Base-by-base conservation (phyloP, 2,797 vertebrate genomes). In the Eutrigla gurnardus region DNA sequence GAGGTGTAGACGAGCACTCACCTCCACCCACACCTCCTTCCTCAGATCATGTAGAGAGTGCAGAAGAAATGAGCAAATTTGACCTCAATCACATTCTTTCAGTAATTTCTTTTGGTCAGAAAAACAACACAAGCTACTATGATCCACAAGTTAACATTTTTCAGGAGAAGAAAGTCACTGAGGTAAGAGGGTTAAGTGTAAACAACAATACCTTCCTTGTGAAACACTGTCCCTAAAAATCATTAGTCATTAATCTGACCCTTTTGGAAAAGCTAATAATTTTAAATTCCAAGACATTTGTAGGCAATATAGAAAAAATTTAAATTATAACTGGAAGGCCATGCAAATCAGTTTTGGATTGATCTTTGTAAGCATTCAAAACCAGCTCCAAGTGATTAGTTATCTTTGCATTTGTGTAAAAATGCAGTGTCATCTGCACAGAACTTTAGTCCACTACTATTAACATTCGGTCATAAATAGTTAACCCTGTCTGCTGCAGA, bases 11-110 rank as follows among this genome's bases (percentile, higher is more conserved):
- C 18, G 10, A 40, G 11, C 50, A 1, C 15, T 58, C 0, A n/a
- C 25, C 54, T 65, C 43, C 52, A 49, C 52, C 60, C 52, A 73
- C 43, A 59, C 25, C 17, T 65, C 53, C 7, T 3, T 49, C 59
- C 40, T 55, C 9, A 39, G 42, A 40, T 50, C 25, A 33, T 18
- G 9, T 9, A 45, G 32, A 5, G n/a, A 11, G 15, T 5, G 37
- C 3, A 2, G 3, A 17, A 5, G 15, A 61, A 36, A 12, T 13
- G 18, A 49, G 1, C 36, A 60, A 43, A 50, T 18, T n/a, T n/a
- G 3, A 35, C 10, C 35, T 49, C 45, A 62, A n/a, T 7, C 64
- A 53, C 25, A 2, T 17, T 66, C 25, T 65, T 40, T 65, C 37
- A 65, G 13, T n/a, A n/a, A 37, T 49, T 2, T 0, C 18, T 47